phyloP scores from a whole-genome alignment of 2,888 invertebrate genomes.

The Dinocampus coccinellae region DNA sequence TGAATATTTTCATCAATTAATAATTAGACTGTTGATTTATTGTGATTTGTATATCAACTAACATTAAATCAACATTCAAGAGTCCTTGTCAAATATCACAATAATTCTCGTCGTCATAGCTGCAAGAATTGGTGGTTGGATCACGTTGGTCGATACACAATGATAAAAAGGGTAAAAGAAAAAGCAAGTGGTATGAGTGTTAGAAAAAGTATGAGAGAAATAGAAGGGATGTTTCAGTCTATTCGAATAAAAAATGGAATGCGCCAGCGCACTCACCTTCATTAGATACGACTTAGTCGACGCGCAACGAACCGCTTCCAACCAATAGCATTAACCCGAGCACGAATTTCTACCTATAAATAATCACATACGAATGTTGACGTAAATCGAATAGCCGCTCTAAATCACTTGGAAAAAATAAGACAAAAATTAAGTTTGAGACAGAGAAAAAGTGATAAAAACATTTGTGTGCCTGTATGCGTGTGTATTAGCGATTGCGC shows the following conservation, averaged over 20 bases:
- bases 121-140: constrained; percentile 40
- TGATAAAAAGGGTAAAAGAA: neutral
- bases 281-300: constrained; percentile 3
- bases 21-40: neutral
- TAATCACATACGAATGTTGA: constrained; percentile 14
- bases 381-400: constrained; percentile 12
- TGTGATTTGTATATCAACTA: neutral
- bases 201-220: constrained; percentile 4
- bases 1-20: neutral
- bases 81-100: neutral
- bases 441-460: neutral
- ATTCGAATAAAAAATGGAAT: constrained; percentile 5
- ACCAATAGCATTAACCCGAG: neutral
- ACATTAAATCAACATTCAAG: neutral
- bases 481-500: neutral
- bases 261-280: constrained; percentile 30
- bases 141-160: constrained; percentile 43
- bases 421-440: neutral
- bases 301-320: neutral
- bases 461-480: neutral
- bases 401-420: neutral
- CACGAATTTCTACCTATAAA: neutral
- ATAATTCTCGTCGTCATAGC: constrained; percentile 33
- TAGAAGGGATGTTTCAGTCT: constrained; percentile 26
- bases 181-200: constrained; percentile 19